These are phyloP conservation scores for Meriones unguiculatus DNA, from an alignment of 2,113 vertebrate genomes.

Conservation along the genomic window DNA sequence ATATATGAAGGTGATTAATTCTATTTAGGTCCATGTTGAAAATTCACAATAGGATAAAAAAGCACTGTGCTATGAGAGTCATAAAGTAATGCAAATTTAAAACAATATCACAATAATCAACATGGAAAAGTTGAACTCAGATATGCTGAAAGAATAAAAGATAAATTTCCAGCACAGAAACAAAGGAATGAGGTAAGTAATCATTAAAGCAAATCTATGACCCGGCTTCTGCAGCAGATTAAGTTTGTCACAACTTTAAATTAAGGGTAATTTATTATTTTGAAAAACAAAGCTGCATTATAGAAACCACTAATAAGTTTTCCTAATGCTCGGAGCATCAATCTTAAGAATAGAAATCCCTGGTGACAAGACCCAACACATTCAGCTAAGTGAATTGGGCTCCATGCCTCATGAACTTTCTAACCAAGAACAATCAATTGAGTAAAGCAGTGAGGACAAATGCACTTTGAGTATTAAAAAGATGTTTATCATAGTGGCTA, in stretches of 20 bases:
- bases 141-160: slow-evolving; percentile 54
- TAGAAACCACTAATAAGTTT: slow-evolving; percentile 74
- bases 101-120: slow-evolving; percentile 43
- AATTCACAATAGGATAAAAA: slow-evolving; percentile 36
- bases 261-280: slow-evolving; percentile 78
- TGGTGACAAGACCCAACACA: slow-evolving; percentile 67
- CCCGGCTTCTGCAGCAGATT: slow-evolving; percentile 66
- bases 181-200: slow-evolving; percentile 66
- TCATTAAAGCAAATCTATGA: slow-evolving; percentile 72
- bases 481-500: background rate
- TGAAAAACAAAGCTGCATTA: slow-evolving; percentile 78
- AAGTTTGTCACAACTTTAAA: slow-evolving; percentile 75
- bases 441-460: slow-evolving; percentile 61
- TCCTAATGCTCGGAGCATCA: slow-evolving; percentile 71
- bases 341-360: slow-evolving; percentile 55
- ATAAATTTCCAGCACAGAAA: slow-evolving; percentile 3
- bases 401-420: slow-evolving; percentile 65
- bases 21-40: background rate
- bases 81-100: slow-evolving; percentile 49
- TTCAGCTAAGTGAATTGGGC: slow-evolving; percentile 76
- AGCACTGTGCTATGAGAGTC: background rate
- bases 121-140: slow-evolving; percentile 37
- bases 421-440: slow-evolving; percentile 75
- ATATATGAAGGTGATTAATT: background rate
- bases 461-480: slow-evolving; percentile 47